Conservation (phyloP, 2,797 vertebrate species). For the Macropus fuliginosus region DNA sequence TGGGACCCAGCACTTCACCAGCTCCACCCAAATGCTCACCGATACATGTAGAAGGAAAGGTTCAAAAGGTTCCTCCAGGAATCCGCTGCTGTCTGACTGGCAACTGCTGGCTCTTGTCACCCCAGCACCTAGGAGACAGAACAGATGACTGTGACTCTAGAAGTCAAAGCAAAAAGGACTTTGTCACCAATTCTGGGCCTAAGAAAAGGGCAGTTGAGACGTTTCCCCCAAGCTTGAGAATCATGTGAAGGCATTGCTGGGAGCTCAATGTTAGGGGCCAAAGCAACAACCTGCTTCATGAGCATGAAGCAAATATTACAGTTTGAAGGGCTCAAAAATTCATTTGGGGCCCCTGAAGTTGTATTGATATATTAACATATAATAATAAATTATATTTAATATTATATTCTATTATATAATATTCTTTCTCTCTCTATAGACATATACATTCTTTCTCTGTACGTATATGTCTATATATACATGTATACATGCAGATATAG, state of each 20-base stretch:
- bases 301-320: neutral
- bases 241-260: neutral
- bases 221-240: neutral
- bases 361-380: neutral
- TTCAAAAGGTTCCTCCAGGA: constrained; percentile 88
- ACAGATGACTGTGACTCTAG: neutral
- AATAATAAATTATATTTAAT: neutral
- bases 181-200: neutral
- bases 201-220: neutral
- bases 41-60: constrained; percentile 81
- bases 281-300: neutral
- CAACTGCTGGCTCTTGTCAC: constrained; percentile 88
- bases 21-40: neutral
- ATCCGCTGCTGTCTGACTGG: constrained; percentile 91
- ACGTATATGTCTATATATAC: neutral
- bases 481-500: neutral
- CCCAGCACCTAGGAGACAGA: constrained; percentile 57
- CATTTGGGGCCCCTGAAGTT: neutral
- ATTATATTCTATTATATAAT: neutral
- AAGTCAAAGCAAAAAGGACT: neutral
- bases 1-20: neutral
- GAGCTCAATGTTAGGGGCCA: neutral
- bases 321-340: neutral
- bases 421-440: neutral
- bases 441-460: neutral